phyloP scores from a whole-genome alignment of 2,888 invertebrate genomes.

The Diaphora mendica region DNA sequence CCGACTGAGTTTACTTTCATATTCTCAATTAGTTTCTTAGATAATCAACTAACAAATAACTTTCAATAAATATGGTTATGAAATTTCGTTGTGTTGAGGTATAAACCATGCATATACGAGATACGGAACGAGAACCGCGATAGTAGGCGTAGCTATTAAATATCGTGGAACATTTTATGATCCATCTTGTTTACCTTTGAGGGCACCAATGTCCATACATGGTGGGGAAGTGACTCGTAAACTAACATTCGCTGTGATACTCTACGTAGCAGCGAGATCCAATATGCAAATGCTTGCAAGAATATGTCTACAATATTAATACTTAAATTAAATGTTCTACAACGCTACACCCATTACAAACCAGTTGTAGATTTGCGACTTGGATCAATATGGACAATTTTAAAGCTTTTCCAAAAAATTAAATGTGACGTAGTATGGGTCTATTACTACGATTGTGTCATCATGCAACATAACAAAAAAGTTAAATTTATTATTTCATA shows the following conservation, averaged over 20 bases:
- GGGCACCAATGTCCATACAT: constrained; percentile 8
- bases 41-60: background rate
- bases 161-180: constrained; percentile 19
- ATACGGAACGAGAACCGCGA: background rate
- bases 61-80: constrained; percentile 1
- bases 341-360: background rate
- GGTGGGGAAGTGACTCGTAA: background rate
- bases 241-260: constrained; percentile 1
- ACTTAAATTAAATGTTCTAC: background rate
- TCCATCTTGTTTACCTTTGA: constrained; percentile 3
- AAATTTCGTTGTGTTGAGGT: background rate
- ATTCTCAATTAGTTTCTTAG: background rate
- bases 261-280: background rate
- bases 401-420: background rate
- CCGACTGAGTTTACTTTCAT: background rate
- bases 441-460: background rate
- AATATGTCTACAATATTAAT: background rate
- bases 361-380: background rate
- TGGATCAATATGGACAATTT: background rate
- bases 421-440: background rate
- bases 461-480: background rate
- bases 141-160: constrained; percentile 22
- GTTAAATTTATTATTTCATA: background rate
- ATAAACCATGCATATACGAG: background rate
- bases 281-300: constrained; percentile 7